Base-by-base conservation (phyloP, 1,140 invertebrate genomes). In the Araneus ventricosus region DNA sequence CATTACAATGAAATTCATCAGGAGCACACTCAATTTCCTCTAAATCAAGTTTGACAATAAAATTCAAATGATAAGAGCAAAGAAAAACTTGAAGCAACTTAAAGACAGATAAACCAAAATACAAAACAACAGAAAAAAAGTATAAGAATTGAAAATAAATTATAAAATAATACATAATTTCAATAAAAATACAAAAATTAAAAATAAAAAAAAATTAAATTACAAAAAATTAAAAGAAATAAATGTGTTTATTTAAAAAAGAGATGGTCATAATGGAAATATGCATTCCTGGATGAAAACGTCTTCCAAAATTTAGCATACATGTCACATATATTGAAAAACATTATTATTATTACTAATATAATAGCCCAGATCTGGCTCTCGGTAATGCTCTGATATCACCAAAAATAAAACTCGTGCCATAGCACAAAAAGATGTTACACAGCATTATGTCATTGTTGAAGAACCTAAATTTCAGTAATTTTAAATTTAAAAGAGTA, bases 1-100 rank as follows among this genome's bases (percentile, higher is more conserved):
- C 95, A 37, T 90, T 89, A 88, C 94, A 94, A 61, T 70, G 94
- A 93, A 94, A 94, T 37, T 92, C 90, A 79, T 90, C 93, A 88
- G 93, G 89, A 27, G 90, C 59, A 79, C 94, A 94, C 10, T 93
- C 80, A 61, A 93, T 88, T 67, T 93, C 92, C 86, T 93, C 92
- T 93, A 88, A 30, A 93, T 80, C 70, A 93, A 84, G 75, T 93
- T 80, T 45, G n/a, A 57, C 22, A 84, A 88, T 63, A 63, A 67
- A 93, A 93, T 82, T 89, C 57, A 93, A 93, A 93, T 82, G 8
- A 88, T 80, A 93, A 88, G 85, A 70, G 67, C 61, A 92, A 86
- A 86, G n/a, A 37, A 92, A 75, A 87, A 75, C 5, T 70, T 4
- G 30, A 87, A 70, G 84, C 67, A 67, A 39, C n/a, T 61, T 41